Evolutionary conservation across 1,140 invertebrate genomes (phyloP).

Genomic region (Drosophila nikananu): DNA sequence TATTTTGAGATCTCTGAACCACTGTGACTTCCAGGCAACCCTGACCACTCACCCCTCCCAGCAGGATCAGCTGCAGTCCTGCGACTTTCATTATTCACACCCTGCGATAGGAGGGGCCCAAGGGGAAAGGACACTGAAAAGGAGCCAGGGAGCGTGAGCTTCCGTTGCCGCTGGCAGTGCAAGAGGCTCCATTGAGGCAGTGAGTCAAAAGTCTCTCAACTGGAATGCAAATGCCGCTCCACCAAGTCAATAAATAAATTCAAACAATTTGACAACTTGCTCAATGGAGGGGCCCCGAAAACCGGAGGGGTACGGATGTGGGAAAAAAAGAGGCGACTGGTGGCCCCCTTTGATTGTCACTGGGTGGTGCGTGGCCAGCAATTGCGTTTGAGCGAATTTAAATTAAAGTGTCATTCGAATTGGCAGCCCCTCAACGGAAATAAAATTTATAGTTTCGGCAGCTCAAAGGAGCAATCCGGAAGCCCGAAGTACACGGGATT

Average conservation of each 20-base stretch:
- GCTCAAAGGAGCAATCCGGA: conserved; percentile 32
- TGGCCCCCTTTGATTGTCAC: conserved; percentile 66
- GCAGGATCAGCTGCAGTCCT: conserved; percentile 41
- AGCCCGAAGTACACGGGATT: conserved; percentile 20
- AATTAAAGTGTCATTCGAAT: conserved; percentile 84
- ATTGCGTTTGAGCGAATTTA: conserved; percentile 84
- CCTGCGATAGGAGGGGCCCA: not conserved
- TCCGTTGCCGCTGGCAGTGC: conserved; percentile 54
- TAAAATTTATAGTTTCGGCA: conserved; percentile 82
- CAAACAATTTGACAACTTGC: conserved; percentile 83
- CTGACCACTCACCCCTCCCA: not conserved
- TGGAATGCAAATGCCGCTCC: conserved; percentile 76
- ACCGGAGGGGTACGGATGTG: conserved; percentile 41
- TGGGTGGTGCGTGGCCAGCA: conserved; percentile 74
- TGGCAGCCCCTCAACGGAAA: conserved; percentile 78
- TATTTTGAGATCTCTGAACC: not conserved
- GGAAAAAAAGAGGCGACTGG: not conserved
- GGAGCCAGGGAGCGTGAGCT: conserved; percentile 42
- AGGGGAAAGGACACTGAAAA: not conserved
- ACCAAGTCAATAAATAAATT: conserved; percentile 82
- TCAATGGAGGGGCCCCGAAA: conserved; percentile 58
- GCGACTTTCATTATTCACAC: conserved; percentile 65
- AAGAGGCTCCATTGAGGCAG: conserved; percentile 27
- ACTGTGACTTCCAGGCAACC: conserved; percentile 40
- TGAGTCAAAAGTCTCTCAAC: conserved; percentile 72